phyloP scores from a whole-genome alignment of 64 coral and sea anemone genomes.

The Orbicella faveolata region DNA sequence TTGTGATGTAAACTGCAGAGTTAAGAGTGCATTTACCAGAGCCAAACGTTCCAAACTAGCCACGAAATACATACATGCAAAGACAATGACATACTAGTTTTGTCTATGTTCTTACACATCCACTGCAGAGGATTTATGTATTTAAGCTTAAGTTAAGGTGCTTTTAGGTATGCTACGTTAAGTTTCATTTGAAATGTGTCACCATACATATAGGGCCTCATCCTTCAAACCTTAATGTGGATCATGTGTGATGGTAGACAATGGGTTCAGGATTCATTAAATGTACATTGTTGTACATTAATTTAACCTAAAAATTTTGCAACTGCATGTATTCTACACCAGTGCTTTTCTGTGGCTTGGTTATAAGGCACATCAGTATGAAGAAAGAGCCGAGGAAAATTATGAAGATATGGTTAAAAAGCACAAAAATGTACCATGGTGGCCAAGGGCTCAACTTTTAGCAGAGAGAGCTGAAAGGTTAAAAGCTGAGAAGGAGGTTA shows the following conservation, averaged over 20 bases:
- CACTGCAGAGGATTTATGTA: too few species aligned
- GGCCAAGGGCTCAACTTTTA: conserved; percentile 83
- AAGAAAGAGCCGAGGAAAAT: conserved; percentile 71
- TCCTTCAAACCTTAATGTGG: too few species aligned
- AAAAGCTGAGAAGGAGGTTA: conserved; percentile 66
- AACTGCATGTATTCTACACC: conserved; percentile 80
- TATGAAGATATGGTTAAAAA: conserved; percentile 95
- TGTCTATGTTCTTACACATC: too few species aligned
- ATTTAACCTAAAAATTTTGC: neutral
- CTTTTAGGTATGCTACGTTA: too few species aligned
- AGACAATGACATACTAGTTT: neutral
- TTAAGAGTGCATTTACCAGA: too few species aligned
- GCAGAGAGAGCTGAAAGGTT: conserved; percentile 88
- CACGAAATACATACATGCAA: too few species aligned
- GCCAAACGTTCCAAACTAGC: too few species aligned
- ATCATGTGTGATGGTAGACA: too few species aligned
- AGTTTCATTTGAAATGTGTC: too few species aligned
- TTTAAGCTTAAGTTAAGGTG: too few species aligned
- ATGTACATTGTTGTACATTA: neutral
- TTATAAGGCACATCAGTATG: conserved; percentile 77
- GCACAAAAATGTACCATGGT: conserved; percentile 94
- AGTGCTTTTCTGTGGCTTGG: conserved; percentile 66
- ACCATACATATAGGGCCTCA: too few species aligned
- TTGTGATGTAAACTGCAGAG: too few species aligned
- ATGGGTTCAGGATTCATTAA: neutral